A percentile compares a stretch with the other conserved stretches of the same genome.
Conservation (phyloP, 2,888 invertebrate genomes). For the Apamea monoglypha region DNA sequence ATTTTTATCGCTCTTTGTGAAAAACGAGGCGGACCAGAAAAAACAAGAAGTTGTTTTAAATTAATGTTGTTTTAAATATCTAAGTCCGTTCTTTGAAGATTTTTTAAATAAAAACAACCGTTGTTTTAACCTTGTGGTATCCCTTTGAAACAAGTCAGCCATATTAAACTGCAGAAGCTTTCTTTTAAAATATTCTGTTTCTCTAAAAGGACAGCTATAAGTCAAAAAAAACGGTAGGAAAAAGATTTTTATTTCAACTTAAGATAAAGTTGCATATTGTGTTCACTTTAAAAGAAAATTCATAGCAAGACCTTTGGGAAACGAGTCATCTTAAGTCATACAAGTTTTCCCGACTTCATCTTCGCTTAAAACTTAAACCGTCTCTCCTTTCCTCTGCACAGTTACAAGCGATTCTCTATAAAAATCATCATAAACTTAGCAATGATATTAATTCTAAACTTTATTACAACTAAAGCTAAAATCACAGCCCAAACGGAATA, state of each 20-base stretch:
- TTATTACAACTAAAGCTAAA: neutral
- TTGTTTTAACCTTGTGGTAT: constrained; percentile 21
- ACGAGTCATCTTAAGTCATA: neutral
- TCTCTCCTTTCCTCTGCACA: neutral
- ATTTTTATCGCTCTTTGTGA: constrained; percentile 16
- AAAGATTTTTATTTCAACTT: constrained; percentile 1
- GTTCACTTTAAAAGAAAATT: constrained; percentile 24
- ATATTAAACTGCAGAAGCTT: constrained; percentile 13
- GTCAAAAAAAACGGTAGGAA: neutral
- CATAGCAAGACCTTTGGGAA: neutral
- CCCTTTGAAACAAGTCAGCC: neutral
- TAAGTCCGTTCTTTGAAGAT: constrained; percentile 34
- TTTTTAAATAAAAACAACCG: constrained; percentile 28
- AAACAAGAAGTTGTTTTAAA: constrained; percentile 19
- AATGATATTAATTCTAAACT: constrained; percentile 6
- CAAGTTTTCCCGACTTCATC: neutral
- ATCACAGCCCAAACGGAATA: neutral
- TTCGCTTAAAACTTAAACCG: neutral
- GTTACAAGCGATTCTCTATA: neutral
- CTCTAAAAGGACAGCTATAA: neutral
- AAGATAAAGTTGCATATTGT: constrained; percentile 24
- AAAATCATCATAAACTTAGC: neutral
- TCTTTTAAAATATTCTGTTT: constrained; percentile 4
- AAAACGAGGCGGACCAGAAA: constrained; percentile 12
- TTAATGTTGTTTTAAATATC: constrained; percentile 25